Percentiles rank a stretch among this genome's conserved stretches.
These are phyloP conservation scores for Bombus superbus DNA, from an alignment of 1,140 invertebrate genomes.

Conservation along the genomic window DNA sequence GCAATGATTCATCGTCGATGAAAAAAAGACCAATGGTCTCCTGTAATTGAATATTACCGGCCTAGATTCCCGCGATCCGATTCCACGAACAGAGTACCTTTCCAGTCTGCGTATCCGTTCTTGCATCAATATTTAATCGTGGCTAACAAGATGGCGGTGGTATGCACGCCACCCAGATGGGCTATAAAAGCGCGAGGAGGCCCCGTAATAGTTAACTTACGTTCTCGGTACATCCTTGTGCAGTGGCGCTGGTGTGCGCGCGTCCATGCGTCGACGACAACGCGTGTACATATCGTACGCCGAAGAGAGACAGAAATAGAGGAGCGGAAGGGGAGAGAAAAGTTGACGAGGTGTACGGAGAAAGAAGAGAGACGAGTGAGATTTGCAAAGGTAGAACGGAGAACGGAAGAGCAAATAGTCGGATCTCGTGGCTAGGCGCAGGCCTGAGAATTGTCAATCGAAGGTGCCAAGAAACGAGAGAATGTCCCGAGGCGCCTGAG, in stretches of 20 bases:
- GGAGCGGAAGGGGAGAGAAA: background rate
- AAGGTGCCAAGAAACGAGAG: constrained; percentile 77
- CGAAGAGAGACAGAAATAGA: background rate
- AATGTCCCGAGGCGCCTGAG: constrained; percentile 71
- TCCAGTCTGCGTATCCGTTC: constrained; percentile 66
- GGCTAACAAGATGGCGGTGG: constrained; percentile 76
- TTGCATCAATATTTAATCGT: constrained; percentile 77
- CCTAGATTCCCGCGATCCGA: constrained; percentile 52
- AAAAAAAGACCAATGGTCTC: background rate
- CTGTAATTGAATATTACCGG: constrained; percentile 45
- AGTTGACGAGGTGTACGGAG: background rate
- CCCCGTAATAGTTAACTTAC: constrained; percentile 58
- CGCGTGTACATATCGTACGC: background rate
- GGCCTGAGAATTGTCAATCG: constrained; percentile 81
- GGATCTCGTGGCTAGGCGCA: constrained; percentile 20
- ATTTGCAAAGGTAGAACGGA: background rate
- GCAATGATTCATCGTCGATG: background rate
- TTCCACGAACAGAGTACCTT: constrained; percentile 58
- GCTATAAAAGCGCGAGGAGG: constrained; percentile 67
- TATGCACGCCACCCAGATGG: constrained; percentile 63
- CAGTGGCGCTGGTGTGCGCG: background rate
- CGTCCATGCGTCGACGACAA: constrained; percentile 10
- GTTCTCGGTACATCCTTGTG: constrained; percentile 51
- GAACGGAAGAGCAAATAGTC: constrained; percentile 61
- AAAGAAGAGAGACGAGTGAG: background rate